phyloP scores from a whole-genome alignment of 2,888 invertebrate species.

The Pandemis heparana region DNA sequence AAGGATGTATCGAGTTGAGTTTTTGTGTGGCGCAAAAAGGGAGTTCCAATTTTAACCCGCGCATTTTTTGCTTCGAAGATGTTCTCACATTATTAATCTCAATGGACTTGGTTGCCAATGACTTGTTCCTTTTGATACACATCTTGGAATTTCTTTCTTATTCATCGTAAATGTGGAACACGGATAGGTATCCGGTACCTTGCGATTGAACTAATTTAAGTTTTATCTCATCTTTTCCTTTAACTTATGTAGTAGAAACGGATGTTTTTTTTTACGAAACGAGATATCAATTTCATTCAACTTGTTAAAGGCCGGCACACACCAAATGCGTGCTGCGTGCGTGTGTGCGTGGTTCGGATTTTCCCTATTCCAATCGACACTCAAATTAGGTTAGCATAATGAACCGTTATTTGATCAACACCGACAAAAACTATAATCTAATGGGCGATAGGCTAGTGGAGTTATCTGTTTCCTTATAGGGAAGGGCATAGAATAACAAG shows the following conservation, averaged over 20 bases:
- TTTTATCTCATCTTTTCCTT: background rate
- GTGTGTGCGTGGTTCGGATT: background rate
- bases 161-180: background rate
- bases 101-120: conserved; percentile 8
- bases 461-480: conserved; percentile 25
- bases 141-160: background rate
- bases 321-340: too few species aligned
- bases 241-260: too few species aligned
- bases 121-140: background rate
- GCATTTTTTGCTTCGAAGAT: conserved; percentile 4
- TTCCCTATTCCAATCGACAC: background rate
- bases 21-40: conserved; percentile 18
- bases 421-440: conserved; percentile 1
- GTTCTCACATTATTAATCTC: conserved; percentile 10
- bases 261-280: too few species aligned
- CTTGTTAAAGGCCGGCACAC: too few species aligned
- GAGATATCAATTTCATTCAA: too few species aligned
- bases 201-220: conserved; percentile 2
- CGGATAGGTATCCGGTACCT: background rate
- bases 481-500: background rate
- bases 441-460: background rate
- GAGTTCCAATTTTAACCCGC: background rate
- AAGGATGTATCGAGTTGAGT: conserved; percentile 18
- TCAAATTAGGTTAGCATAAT: background rate
- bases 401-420: background rate